Conservation (phyloP, 2,888 invertebrate genomes). For the Geophilus truncorum region DNA sequence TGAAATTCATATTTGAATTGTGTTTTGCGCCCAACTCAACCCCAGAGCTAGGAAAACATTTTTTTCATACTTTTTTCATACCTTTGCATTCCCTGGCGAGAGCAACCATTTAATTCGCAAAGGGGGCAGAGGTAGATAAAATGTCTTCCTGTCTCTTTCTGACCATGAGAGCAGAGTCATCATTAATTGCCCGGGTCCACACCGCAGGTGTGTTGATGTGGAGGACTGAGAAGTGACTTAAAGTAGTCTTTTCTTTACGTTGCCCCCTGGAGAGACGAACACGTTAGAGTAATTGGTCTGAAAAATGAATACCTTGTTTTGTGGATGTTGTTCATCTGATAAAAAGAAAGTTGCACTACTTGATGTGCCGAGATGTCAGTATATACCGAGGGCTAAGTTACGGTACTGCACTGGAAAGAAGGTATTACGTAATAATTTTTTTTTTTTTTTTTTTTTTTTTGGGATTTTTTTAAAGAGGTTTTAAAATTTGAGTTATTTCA, state of each 20-base stretch:
- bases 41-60: neutral
- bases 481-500: no score
- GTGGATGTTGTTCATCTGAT: conserved; percentile 11
- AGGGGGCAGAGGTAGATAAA: conserved; percentile 5
- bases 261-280: neutral
- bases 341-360: neutral
- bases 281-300: neutral
- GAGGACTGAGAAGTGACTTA: neutral
- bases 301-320: neutral
- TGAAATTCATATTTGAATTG: neutral
- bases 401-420: neutral
- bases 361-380: neutral
- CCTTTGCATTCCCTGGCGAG: neutral
- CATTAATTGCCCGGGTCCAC: neutral
- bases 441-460: neutral
- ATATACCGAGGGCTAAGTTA: neutral
- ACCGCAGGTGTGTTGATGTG: neutral
- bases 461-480: no score
- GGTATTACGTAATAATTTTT: neutral
- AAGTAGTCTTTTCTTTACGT: neutral
- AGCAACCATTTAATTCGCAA: neutral
- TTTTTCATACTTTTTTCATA: neutral
- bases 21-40: neutral
- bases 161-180: neutral
- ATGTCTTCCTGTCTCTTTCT: conserved; percentile 12